These are phyloP conservation scores for Ylistrum balloti DNA, from an alignment of 1,140 invertebrate genomes.

Conservation along the genomic window DNA sequence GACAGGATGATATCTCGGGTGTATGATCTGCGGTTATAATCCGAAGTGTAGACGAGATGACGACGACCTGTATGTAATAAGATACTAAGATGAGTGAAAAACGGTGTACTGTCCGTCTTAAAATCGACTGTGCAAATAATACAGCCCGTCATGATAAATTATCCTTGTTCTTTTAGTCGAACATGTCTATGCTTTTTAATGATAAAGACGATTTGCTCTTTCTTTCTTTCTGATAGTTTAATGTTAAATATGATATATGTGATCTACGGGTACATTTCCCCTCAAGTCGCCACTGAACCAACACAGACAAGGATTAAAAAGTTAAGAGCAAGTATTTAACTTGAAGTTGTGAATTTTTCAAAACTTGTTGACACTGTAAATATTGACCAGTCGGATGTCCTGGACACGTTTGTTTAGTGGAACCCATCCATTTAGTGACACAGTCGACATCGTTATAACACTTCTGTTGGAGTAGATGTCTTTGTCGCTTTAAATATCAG, in stretches of 20 bases:
- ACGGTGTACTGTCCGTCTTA: conserved; percentile 26
- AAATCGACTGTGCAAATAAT: conserved; percentile 27
- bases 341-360: conserved; percentile 29
- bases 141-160: not conserved
- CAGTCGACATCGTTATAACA: not conserved
- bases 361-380: conserved; percentile 30
- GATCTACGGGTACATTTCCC: not conserved
- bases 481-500: no score
- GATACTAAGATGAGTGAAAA: conserved; percentile 13
- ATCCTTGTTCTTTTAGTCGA: not conserved
- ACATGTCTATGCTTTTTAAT: conserved; percentile 29
- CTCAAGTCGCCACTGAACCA: conserved; percentile 3
- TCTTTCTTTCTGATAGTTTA: conserved; percentile 10
- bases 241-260: conserved; percentile 18
- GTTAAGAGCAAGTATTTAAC: conserved; percentile 23
- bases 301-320: conserved; percentile 26
- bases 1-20: not conserved
- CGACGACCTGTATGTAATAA: conserved; percentile 4
- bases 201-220: not conserved
- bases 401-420: conserved; percentile 29
- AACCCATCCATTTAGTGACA: not conserved
- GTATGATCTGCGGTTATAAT: not conserved
- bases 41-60: not conserved
- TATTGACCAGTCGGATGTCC: conserved; percentile 12
- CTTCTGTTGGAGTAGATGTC: not conserved